Base-by-base conservation (phyloP, 2,113 vertebrate genomes). In the Phyllostomus hastatus region DNA sequence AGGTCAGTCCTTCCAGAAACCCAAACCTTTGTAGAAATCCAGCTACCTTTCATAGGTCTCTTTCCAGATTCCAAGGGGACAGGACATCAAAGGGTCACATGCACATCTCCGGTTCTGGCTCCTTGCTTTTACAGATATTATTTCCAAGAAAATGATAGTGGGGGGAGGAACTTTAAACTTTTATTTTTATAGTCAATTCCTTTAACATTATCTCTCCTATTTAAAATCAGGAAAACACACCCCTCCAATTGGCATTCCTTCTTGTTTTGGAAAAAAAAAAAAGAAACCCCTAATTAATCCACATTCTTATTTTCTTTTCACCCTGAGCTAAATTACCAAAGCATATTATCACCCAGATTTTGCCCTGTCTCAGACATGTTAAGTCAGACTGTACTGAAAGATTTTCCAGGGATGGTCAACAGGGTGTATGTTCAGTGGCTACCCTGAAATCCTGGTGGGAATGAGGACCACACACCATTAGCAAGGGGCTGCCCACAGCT, bases 371-470 rank as follows among this genome's bases (percentile, higher is more conserved):
- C 67, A 73, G 35, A 83, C 57, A 69, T 57, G 14, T 20, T 14
- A 73, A 94, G 67, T 91, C 64, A 88, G 82, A 94, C 31, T 48
- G 52, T 48, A 46, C 79, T 90, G 90, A 88, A 91, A 76, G 72
- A 80, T 79, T 91, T 89, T 72, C 95, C 79, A 97, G 92, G 89
- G 95, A 84, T 93, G 92, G 97, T 88, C 90, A 96, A 90, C 97
- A 97, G 97, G 97, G 97, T 97, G 73, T 80, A 80, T 97, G 97
- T 97, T 97, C 85, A 90, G 94, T 81, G 94, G 93, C 96, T 97
- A 95, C 97, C 94, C 96, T 95, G 52, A 96, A 96, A 91, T 97
- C 94, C 97, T 82, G 92, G 90, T 79, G 92, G 96, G 84, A 75
- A 73, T 95, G 84, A 95, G 92, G 91, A 86, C 76, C 88, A 94